Evolutionary conservation across 2,113 vertebrate species (phyloP).

Genomic region (Amia ocellicauda): DNA sequence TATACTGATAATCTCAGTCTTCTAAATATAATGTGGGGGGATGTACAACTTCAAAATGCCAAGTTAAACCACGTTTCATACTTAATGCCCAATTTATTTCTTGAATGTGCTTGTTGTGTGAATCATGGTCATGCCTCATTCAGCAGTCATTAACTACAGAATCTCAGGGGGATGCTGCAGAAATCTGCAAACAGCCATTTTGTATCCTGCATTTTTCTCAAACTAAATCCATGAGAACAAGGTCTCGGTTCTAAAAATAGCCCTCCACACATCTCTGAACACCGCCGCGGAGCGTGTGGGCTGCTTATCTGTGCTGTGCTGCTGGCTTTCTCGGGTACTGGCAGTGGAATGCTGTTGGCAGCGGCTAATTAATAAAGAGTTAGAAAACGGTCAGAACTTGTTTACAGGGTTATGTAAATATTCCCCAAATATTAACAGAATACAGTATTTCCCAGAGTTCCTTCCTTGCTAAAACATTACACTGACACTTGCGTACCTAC

Average conservation of each 20-base stretch:
- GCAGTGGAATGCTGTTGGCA: slow-evolving; percentile 9
- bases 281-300: not conserved
- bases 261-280: not conserved
- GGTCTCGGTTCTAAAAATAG: not conserved
- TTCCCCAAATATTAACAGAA: not conserved
- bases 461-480: not conserved
- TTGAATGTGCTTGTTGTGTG: not conserved
- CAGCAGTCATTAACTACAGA: not conserved
- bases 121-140: not conserved
- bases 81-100: not conserved
- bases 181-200: not conserved
- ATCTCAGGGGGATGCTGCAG: not conserved
- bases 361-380: not conserved
- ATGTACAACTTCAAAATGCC: not conserved
- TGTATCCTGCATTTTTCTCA: not conserved
- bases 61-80: not conserved
- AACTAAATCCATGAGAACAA: slow-evolving; percentile 1
- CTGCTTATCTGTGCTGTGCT: not conserved
- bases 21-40: not conserved
- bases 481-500: not conserved
- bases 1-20: not conserved
- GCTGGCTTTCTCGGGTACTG: not conserved
- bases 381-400: not conserved
- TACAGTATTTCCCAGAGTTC: slow-evolving; percentile 6
- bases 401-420: not conserved